Evolutionary conservation across 1,140 invertebrate genomes (phyloP).

Genomic region (Papilio aristodemus): DNA sequence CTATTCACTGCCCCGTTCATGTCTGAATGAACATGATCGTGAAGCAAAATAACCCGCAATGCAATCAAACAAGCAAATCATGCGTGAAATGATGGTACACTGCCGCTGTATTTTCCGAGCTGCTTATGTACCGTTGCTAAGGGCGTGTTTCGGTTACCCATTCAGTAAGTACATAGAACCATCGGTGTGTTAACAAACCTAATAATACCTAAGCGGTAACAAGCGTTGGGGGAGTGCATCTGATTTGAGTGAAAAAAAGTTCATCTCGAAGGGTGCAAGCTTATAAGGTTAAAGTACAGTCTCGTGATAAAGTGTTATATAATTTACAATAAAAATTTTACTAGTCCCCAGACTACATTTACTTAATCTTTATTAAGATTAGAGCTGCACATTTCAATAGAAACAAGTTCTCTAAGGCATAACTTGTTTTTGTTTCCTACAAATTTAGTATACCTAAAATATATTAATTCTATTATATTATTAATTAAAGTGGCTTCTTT

Average conservation of each 20-base stretch:
- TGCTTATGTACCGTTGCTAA: conserved; percentile 16
- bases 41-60: conserved; percentile 37
- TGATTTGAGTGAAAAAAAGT: conserved; percentile 68
- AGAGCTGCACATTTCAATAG: too few relatives aligned
- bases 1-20: conserved; percentile 14
- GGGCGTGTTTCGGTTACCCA: conserved; percentile 24
- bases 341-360: too few relatives aligned
- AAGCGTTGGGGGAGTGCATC: conserved; percentile 60
- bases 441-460: too few relatives aligned
- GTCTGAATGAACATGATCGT: conserved; percentile 32
- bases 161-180: conserved; percentile 39
- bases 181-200: conserved; percentile 63
- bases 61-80: conserved; percentile 42
- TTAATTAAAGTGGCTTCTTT: too few relatives aligned
- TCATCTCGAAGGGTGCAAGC: conserved; percentile 51
- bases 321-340: conserved; percentile 12
- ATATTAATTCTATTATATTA: too few relatives aligned
- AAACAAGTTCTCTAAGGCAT: too few relatives aligned
- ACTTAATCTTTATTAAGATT: too few relatives aligned
- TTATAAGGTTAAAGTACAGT: conserved; percentile 51
- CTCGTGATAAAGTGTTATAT: conserved; percentile 33
- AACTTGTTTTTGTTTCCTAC: too few relatives aligned
- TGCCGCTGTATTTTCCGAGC: conserved; percentile 34
- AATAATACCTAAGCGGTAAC: conserved; percentile 59
- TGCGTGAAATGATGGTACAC: conserved; percentile 37